These are phyloP conservation scores for Pterophyllum scalare DNA, from an alignment of 2,113 vertebrate genomes.

Conservation along the genomic window DNA sequence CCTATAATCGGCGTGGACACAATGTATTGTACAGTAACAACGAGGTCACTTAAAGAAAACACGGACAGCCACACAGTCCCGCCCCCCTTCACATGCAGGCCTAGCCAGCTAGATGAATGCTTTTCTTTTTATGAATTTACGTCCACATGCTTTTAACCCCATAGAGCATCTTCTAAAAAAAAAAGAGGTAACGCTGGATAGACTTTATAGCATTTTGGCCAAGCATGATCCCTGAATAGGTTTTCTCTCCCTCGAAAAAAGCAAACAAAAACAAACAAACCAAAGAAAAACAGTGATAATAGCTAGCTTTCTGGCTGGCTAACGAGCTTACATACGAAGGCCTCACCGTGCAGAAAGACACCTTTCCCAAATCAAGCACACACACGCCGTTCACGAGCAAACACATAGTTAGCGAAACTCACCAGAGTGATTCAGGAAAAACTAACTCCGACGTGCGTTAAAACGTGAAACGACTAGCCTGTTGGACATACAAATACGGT, in stretches of 20 bases:
- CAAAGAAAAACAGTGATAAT: background rate
- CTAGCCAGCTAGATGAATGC: conserved; percentile 18
- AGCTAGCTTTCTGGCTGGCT: conserved; percentile 34
- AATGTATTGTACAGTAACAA: background rate
- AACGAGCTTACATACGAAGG: conserved; percentile 59
- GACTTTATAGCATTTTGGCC: background rate
- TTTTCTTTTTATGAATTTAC: background rate
- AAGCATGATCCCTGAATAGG: accelerated
- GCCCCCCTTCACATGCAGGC: conserved; percentile 77
- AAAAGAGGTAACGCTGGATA: accelerated
- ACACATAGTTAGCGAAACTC: conserved; percentile 64
- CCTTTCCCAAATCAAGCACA: conserved; percentile 60
- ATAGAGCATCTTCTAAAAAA: accelerated
- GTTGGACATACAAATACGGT: conserved; percentile 30
- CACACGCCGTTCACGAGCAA: conserved; percentile 38
- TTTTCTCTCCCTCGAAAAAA: background rate
- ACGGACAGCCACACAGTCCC: conserved; percentile 60
- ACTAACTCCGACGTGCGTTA: conserved; percentile 15
- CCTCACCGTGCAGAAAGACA: conserved; percentile 67
- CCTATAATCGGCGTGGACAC: background rate
- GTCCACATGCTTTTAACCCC: background rate
- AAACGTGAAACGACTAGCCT: conserved; percentile 6
- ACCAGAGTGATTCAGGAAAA: conserved; percentile 63
- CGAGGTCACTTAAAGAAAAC: conserved; percentile 3
- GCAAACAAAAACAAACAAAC: no score